Conservation (phyloP, 2,113 vertebrate species). For the Speoplatyrhinus poulsoni region DNA sequence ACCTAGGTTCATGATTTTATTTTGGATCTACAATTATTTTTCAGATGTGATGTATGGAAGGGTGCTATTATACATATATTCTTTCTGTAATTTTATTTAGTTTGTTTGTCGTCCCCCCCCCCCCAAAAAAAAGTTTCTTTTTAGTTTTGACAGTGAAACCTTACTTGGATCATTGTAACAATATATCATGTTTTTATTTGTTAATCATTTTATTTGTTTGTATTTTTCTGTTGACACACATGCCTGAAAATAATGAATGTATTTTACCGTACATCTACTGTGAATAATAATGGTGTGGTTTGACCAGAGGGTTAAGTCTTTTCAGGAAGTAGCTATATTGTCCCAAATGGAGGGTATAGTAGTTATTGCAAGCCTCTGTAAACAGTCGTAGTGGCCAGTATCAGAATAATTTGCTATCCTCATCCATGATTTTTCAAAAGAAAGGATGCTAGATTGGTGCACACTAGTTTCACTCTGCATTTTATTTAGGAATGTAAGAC, state of each 20-base stretch:
- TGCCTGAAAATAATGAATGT: not conserved
- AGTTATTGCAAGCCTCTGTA: not conserved
- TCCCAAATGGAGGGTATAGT: not conserved
- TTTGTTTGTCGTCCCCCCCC: not conserved
- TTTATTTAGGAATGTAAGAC: constrained; percentile 82
- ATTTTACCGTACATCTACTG: constrained; percentile 21
- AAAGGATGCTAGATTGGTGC: not conserved
- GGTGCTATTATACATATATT: no score
- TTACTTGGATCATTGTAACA: not conserved
- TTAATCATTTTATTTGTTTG: not conserved
- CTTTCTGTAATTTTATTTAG: not conserved
- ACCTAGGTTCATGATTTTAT: not conserved
- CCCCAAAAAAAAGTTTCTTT: not conserved
- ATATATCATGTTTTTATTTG: no score
- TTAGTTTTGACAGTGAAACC: constrained; percentile 7
- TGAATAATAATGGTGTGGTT: constrained; percentile 9
- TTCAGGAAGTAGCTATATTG: not conserved
- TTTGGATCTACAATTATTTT: not conserved
- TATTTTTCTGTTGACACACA: constrained; percentile 11
- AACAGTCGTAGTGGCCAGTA: not conserved
- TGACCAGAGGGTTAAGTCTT: constrained; percentile 34
- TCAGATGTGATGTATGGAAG: no score
- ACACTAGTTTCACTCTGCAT: constrained; percentile 48
- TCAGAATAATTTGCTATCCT: not conserved
- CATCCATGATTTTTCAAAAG: constrained; percentile 7